A percentile compares a stretch with the other conserved stretches of the same genome.
Conservation (phyloP, 2,888 invertebrate genomes). For the Campoplex capitator region DNA sequence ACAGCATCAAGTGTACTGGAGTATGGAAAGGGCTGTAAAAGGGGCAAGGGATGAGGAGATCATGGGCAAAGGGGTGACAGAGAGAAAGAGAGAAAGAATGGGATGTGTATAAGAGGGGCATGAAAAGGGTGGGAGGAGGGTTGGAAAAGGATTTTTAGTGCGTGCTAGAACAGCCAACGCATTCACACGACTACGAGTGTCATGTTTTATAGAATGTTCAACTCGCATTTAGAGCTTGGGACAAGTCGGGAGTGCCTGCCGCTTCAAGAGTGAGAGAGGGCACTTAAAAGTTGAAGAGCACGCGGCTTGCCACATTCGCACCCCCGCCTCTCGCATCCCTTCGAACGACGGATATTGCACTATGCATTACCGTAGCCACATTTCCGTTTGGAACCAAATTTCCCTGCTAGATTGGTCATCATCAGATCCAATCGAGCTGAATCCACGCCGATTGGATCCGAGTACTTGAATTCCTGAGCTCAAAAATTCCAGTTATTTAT, state of each 20-base stretch:
- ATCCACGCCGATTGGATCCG: neutral
- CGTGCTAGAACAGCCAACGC: conserved; percentile 68
- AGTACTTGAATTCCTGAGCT: neutral
- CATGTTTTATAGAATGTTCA: conserved; percentile 80
- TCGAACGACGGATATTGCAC: conserved; percentile 15
- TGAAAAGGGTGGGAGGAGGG: neutral
- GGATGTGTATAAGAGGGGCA: neutral
- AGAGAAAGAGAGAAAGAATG: neutral
- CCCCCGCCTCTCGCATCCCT: conserved; percentile 3
- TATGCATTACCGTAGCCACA: conserved; percentile 11
- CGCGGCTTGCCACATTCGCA: conserved; percentile 54
- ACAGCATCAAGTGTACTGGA: conserved; percentile 68
- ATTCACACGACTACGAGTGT: conserved; percentile 73
- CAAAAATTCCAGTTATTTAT: neutral
- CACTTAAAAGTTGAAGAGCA: conserved; percentile 66
- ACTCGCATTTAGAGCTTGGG: conserved; percentile 76
- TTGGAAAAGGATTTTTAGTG: conserved; percentile 70
- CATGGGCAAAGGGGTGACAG: neutral
- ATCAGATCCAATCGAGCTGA: neutral
- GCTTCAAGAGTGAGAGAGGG: conserved; percentile 46
- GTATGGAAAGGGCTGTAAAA: conserved; percentile 33
- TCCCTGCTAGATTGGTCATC: conserved; percentile 17
- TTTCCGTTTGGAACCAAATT: conserved; percentile 11
- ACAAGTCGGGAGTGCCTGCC: conserved; percentile 67
- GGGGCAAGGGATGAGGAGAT: neutral